Evolutionary conservation across 2,888 invertebrate genomes (phyloP).

Genomic region (Tridacna crocea): DNA sequence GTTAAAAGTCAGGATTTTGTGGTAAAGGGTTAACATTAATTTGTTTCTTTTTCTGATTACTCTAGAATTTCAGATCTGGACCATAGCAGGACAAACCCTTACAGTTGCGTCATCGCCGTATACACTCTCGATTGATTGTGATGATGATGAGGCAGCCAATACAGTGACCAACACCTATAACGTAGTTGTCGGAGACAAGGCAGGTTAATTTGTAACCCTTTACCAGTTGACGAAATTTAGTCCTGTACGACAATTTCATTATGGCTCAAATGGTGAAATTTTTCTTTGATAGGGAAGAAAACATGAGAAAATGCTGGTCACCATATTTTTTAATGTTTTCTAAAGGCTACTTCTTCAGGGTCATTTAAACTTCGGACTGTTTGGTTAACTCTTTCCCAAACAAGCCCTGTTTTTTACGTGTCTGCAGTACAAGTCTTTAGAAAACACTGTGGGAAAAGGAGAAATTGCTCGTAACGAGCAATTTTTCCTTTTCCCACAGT

Average conservation of each 20-base stretch:
- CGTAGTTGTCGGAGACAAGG: slow-evolving; percentile 23
- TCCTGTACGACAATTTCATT: too few relatives aligned
- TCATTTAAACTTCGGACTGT: too few relatives aligned
- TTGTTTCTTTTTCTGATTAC: too few relatives aligned
- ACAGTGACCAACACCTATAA: slow-evolving; percentile 23
- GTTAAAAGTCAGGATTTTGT: too few relatives aligned
- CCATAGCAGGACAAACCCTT: slow-evolving; percentile 13
- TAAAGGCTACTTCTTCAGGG: too few relatives aligned
- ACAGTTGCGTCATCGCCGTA: slow-evolving; percentile 18
- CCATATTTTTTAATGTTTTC: too few relatives aligned
- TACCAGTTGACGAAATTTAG: too few relatives aligned
- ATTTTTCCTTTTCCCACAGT: slow-evolving; percentile 4
- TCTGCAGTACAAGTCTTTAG: not conserved
- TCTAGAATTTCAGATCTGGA: slow-evolving; percentile 25
- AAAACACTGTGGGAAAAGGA: slow-evolving; percentile 3
- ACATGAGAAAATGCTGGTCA: too few relatives aligned
- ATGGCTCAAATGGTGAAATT: too few relatives aligned
- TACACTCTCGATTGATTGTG: slow-evolving; percentile 21
- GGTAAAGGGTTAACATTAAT: too few relatives aligned
- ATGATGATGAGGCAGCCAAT: slow-evolving; percentile 40
- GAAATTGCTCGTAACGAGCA: slow-evolving; percentile 3
- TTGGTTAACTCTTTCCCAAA: too few relatives aligned
- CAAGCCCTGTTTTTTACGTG: not conserved
- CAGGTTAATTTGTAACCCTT: not conserved
- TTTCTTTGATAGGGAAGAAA: too few relatives aligned